Evolutionary conservation across 2,888 invertebrate genomes (phyloP), one percentile per base, ranked within the genome.

Genomic region (Caenorhabditis virilis): DNA sequence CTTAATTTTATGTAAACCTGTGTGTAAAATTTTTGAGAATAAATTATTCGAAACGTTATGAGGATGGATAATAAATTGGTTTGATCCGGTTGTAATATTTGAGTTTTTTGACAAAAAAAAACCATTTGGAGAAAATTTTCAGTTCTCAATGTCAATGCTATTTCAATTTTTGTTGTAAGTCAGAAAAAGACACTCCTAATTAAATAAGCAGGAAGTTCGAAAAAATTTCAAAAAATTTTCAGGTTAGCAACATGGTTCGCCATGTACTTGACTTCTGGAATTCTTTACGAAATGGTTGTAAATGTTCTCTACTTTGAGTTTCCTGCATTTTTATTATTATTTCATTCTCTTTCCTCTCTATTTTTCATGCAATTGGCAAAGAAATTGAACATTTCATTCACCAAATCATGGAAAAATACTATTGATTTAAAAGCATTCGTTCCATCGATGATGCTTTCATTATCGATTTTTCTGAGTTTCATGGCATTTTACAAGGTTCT

Each of bases 221-320:
- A n/a, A n/a, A n/a, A n/a, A n/a, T n/a, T n/a, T n/a, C n/a, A n/a
- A n/a, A n/a, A n/a, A n/a, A n/a, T n/a, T n/a, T n/a, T n/a, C n/a
- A n/a, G n/a, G n/a, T n/a, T n/a, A n/a, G n/a, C n/a, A n/a, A n/a
- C n/a, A n/a, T 36, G n/a, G 20, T 45, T 51, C 20, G 33, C 39
- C n/a, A 30, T 49, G 3, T 48, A 49, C 18, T 39, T 63, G 1
- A 46, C 53, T 6, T 18, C 57, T 22, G 56, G 57, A 15, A 22
- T 45, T 15, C 33, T 63, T 30, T 63, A 63, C 26, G 48, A 57
- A 25, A 45, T 63, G 52, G 35, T 63, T 15, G 25, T 63, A 3
- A 35, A 36, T 11, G 52, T 53, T 16, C 38, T 45, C 2, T 53
- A 38, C 16, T 63, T 63, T 30, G 63, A 63, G 36, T 63, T 57